Evolutionary conservation across 1,140 invertebrate genomes (phyloP), one percentile per base, ranked within the genome.

Genomic region (Leucophenga varia): DNA sequence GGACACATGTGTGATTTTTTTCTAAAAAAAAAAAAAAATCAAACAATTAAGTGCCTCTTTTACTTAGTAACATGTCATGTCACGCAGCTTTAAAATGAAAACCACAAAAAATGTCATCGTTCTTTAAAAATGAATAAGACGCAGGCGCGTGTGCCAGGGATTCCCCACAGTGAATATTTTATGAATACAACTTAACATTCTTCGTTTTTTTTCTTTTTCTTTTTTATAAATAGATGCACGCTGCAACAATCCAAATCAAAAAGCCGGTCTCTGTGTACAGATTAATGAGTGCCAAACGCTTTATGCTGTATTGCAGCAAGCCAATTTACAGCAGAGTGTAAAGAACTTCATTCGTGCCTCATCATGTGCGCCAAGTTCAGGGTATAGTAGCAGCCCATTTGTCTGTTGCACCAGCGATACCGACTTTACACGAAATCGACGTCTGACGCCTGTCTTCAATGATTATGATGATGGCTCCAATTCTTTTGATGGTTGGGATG

Each of bases 321-420:
- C 38, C 9, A 32, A 25, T 3, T 18, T 71, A 14, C 54, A 55
- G 6, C 38, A 41, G 8, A 12, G 25, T 7, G 53, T 56, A 8
- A 67, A 52, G 25, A 42, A 55, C 20, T 72, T 72, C 30, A 41
- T 72, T 3, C 43, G 40, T 9, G 55, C 43, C n/a, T 72, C 69
- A 3, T 30, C 52, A 35, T 72, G 52, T 30, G 14, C 4, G 22
- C 39, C 57, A 30, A 69, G 69, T n/a, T 46, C 43, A 25, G 57
- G 52, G 5, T 36, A 16, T 1, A 54, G 67, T 7, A 58, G 43
- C 21, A 47, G 40, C 0, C 69, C 69, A 2, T 61, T 55, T 46
- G 64, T 72, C 1, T 72, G 69, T 40, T 72, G 69, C 40, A 69
- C 70, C 1, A 46, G 54, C 8, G 69, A 72, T 17, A 72, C 64